Evolutionary conservation across 1,140 invertebrate species (phyloP), one percentile per base, ranked within the genome.

Genomic region (Lordiphosa mommai): DNA sequence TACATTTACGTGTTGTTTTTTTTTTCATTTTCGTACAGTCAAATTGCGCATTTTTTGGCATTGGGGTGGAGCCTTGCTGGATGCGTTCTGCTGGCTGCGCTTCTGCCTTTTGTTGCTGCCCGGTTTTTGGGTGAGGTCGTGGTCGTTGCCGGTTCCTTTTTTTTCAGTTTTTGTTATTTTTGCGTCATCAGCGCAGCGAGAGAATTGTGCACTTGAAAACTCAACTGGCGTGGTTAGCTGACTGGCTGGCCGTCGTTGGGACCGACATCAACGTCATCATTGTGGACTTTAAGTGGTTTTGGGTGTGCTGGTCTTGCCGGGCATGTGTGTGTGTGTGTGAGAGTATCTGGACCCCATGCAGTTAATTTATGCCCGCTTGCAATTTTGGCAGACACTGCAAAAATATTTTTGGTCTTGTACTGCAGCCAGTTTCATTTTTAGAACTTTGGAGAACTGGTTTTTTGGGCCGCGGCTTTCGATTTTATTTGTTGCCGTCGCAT

Each of bases 281-380:
- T 80, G 76, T 84, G 76, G 76, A 80, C 76, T 84, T 80, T 72
- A 80, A 84, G 76, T 80, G 76, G 76, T 80, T 80, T 80, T 85
- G 77, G 77, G 77, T 84, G 72, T 84, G 77, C 72, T 84, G 68
- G 55, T 77, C 72, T 82, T 53, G 65, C 38, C 49, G 44, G 61
- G 58, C 58, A 57, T 71, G 53, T 43, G 63, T 60, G 50, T 44
- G 61, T 56, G 63, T 61, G 41, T 65, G 53, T 58, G 65, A 40
- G 48, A 56, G 50, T 84, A 68, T 82, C 72, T 84, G 72, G 77
- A 84, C 77, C 77, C 72, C 77, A 84, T 84, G 77, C 72, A 64
- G 79, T 84, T 84, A 84, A 84, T 84, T 84, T 84, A 84, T 84
- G 77, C 77, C 77, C 72, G 77, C 72, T 72, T 77, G 79, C 72